phyloP scores from a whole-genome alignment of 2,797 vertebrate species.

The Erpetoichthys calabaricus region DNA sequence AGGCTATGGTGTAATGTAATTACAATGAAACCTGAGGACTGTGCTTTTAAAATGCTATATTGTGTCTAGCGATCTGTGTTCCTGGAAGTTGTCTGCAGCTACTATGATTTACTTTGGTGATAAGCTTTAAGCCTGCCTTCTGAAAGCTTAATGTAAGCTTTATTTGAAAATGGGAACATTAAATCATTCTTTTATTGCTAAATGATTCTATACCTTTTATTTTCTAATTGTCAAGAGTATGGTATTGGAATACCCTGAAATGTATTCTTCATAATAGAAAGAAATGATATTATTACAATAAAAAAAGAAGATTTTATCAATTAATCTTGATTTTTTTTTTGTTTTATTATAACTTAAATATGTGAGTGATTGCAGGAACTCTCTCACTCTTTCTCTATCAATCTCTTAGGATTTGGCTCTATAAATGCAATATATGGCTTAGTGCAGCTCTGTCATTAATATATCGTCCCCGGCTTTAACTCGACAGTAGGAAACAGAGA shows the following conservation, averaged over 20 bases:
- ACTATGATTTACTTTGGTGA: neutral
- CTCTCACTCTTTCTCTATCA: neutral
- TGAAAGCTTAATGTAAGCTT: constrained; percentile 1
- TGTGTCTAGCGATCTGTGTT: neutral
- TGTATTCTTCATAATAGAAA: neutral
- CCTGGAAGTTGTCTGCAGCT: neutral
- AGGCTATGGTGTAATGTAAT: neutral
- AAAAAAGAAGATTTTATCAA: neutral
- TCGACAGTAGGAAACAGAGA: no score
- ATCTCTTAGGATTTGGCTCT: neutral
- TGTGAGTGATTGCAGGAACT: neutral
- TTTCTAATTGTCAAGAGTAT: neutral
- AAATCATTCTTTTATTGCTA: neutral
- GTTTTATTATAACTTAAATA: neutral
- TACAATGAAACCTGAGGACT: neutral
- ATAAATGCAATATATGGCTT: neutral
- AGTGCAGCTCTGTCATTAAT: neutral
- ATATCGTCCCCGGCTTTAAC: no score
- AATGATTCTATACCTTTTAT: neutral
- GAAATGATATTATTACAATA: neutral
- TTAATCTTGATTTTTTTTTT: neutral
- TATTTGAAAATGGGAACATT: neutral
- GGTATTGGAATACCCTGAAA: neutral
- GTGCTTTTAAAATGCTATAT: neutral
- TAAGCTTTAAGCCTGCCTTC: neutral